Percentiles rank a stretch among this genome's conserved stretches.
These are phyloP conservation scores for Caenorhabditis japonica DNA, from an alignment of 2,888 invertebrate species.

Conservation along the genomic window DNA sequence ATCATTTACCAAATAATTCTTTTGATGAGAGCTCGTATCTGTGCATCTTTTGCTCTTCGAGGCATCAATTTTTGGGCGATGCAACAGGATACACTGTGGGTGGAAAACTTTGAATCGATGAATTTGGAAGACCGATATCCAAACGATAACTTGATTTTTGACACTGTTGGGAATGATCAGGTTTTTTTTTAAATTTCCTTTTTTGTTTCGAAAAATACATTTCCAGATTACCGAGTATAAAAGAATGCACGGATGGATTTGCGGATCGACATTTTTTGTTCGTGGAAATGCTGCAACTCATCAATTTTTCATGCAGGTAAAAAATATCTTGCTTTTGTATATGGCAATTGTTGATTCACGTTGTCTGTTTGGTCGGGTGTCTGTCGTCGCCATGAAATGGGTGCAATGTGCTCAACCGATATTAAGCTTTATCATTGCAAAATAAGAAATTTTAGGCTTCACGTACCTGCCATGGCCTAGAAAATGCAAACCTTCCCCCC, in stretches of 20 bases:
- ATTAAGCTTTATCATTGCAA: no score
- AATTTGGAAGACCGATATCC: slow-evolving; percentile 53
- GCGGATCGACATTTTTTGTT: slow-evolving; percentile 65
- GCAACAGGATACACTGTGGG: slow-evolving; percentile 66
- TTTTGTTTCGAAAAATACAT: background rate
- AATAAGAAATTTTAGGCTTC: no score
- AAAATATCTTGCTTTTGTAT: no score
- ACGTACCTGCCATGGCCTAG: no score
- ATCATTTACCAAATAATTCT: slow-evolving; percentile 61
- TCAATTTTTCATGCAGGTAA: slow-evolving; percentile 56
- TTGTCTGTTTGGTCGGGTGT: no score
- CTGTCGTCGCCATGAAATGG: no score
- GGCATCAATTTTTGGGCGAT: slow-evolving; percentile 63
- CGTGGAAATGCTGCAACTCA: slow-evolving; percentile 49
- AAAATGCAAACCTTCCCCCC: no score
- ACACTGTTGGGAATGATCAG: slow-evolving; percentile 63
- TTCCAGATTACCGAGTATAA: slow-evolving; percentile 55
- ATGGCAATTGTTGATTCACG: no score
- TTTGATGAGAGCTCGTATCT: slow-evolving; percentile 50
- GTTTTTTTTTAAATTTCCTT: slow-evolving; percentile 14
- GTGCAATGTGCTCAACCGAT: no score
- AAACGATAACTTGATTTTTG: slow-evolving; percentile 54
- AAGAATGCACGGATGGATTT: slow-evolving; percentile 65
- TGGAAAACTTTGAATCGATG: slow-evolving; percentile 58
- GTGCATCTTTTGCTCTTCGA: slow-evolving; percentile 49